Conservation (phyloP, 23 tunicate genomes). For the Halocynthia aurantium region DNA sequence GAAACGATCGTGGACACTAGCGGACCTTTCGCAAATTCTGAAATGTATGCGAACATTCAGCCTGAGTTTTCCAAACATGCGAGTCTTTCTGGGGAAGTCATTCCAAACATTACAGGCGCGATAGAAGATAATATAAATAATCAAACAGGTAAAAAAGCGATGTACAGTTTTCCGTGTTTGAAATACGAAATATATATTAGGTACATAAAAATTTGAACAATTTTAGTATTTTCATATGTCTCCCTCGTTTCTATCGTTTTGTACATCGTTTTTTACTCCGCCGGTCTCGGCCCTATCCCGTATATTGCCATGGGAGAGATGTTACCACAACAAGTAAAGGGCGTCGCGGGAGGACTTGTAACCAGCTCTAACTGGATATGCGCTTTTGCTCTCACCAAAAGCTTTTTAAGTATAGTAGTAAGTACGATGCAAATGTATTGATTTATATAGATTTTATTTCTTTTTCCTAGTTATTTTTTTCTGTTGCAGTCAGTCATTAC, state of each 20-base stretch:
- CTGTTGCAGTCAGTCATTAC: constrained; percentile 16
- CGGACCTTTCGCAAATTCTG: no score
- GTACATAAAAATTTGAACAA: neutral
- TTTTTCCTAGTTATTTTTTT: neutral
- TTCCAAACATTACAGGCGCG: no score
- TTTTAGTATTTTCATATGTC: constrained; percentile 23
- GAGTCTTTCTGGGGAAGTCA: no score
- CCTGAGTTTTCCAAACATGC: no score
- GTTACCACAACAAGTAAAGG: constrained; percentile 17
- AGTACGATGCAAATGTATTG: neutral
- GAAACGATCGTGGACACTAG: no score
- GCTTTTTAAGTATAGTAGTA: constrained; percentile 22
- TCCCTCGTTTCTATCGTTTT: constrained; percentile 17
- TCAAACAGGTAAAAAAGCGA: no score
- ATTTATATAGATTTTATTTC: no score
- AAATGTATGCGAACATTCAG: no score
- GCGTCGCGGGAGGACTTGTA: constrained; percentile 32
- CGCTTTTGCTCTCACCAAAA: constrained; percentile 27
- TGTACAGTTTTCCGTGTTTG: no score
- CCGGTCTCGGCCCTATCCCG: constrained; percentile 41
- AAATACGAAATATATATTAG: no score
- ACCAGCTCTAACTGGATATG: constrained; percentile 27
- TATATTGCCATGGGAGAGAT: constrained; percentile 31
- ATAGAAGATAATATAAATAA: no score
- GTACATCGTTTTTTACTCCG: constrained; percentile 29